These are phyloP conservation scores for Diorhabda carinulata DNA, from an alignment of 1,140 invertebrate species.

Conservation along the genomic window DNA sequence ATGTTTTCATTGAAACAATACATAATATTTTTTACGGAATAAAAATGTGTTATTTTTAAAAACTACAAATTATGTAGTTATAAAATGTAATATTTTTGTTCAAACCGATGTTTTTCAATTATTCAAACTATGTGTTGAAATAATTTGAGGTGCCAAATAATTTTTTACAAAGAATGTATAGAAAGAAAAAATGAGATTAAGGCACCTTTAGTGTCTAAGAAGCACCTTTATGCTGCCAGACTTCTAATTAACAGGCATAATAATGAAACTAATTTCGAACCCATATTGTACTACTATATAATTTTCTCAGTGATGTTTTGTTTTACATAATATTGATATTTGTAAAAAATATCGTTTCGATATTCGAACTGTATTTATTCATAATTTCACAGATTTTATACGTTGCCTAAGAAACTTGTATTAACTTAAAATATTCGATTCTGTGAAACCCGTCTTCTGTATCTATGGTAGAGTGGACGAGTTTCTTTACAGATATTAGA, in stretches of 20 bases:
- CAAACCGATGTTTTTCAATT: constrained; percentile 7
- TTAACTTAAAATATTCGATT: too few relatives aligned
- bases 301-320: neutral
- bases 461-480: too few relatives aligned
- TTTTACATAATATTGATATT: neutral
- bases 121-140: constrained; percentile 15
- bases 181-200: constrained; percentile 16
- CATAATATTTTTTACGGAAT: neutral
- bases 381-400: neutral
- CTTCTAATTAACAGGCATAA: constrained; percentile 15
- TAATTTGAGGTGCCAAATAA: constrained; percentile 19
- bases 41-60: constrained; percentile 1
- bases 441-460: too few relatives aligned
- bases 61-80: neutral
- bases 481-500: too few relatives aligned
- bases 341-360: neutral
- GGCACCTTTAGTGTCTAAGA: constrained; percentile 14
- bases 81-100: constrained; percentile 5
- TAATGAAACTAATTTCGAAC: neutral
- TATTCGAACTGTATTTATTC: neutral
- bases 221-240: constrained; percentile 17
- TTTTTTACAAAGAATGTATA: constrained; percentile 3
- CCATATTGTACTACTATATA: constrained; percentile 6
- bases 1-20: neutral
- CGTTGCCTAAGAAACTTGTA: neutral